These are phyloP conservation scores for Macrobrachium nipponense DNA, from an alignment of 1,140 invertebrate genomes.

Conservation along the genomic window DNA sequence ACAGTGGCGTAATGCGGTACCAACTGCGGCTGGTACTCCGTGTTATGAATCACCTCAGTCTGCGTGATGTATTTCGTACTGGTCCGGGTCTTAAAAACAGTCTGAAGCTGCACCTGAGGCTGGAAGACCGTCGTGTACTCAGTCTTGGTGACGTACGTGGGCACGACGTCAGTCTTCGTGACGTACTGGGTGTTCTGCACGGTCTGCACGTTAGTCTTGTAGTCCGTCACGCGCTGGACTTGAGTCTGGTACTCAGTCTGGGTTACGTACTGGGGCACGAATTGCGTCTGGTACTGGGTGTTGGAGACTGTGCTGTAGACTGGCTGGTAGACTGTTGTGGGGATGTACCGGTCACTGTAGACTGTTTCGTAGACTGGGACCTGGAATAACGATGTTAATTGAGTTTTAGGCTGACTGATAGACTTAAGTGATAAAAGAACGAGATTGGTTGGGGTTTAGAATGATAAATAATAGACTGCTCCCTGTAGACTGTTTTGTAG, in stretches of 20 bases:
- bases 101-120: conserved; percentile 29
- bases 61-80: conserved; percentile 45
- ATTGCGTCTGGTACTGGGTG: conserved; percentile 46
- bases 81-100: conserved; percentile 40
- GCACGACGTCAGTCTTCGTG: conserved; percentile 6
- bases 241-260: conserved; percentile 24
- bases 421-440: no score
- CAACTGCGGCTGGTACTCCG: conserved; percentile 31
- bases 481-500: conserved; percentile 44
- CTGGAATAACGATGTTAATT: neutral
- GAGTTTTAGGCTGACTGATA: neutral
- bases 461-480: neutral
- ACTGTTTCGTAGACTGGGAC: conserved; percentile 46
- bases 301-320: conserved; percentile 50
- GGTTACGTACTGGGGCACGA: conserved; percentile 52
- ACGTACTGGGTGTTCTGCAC: neutral
- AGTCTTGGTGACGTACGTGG: conserved; percentile 42
- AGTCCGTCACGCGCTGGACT: conserved; percentile 44
- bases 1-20: conserved; percentile 37
- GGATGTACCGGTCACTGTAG: conserved; percentile 39
- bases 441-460: no score
- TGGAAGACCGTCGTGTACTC: conserved; percentile 32
- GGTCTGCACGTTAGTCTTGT: neutral
- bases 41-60: conserved; percentile 29
- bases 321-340: conserved; percentile 43